A percentile compares a stretch with the other conserved stretches of the same genome.
These are phyloP conservation scores for Agrypnia vestita DNA, from an alignment of 1,140 invertebrate genomes.

Conservation along the genomic window DNA sequence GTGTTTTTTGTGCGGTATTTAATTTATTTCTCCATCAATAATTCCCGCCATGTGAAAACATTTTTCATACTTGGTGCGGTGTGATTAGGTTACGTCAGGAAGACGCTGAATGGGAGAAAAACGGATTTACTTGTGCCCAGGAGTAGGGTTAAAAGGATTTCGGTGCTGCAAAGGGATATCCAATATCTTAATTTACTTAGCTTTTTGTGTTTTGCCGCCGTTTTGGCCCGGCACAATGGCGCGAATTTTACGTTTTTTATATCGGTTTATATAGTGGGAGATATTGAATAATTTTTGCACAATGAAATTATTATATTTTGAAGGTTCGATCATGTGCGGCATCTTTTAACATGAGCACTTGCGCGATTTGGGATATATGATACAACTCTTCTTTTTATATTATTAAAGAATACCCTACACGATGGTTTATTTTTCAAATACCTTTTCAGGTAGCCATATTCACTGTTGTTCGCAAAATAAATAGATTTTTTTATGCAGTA, in stretches of 20 bases:
- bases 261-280: constrained; percentile 6
- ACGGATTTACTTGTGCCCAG: constrained; percentile 50
- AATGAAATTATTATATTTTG: constrained; percentile 48
- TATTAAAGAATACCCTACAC: not conserved
- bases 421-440: not conserved
- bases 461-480: not conserved
- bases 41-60: constrained; percentile 57
- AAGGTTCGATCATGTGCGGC: constrained; percentile 32
- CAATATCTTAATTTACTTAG: constrained; percentile 62
- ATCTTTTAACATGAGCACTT: constrained; percentile 26
- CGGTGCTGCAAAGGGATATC: constrained; percentile 58
- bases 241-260: constrained; percentile 43
- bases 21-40: constrained; percentile 58
- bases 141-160: constrained; percentile 57
- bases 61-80: constrained; percentile 50
- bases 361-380: constrained; percentile 28
- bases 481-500: not conserved
- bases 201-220: constrained; percentile 54
- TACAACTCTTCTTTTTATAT: constrained; percentile 24
- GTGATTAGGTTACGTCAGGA: constrained; percentile 59
- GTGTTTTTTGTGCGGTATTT: constrained; percentile 55
- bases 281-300: constrained; percentile 54
- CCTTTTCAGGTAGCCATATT: too few species aligned
- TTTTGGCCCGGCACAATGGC: constrained; percentile 30
- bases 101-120: constrained; percentile 48